Evolutionary conservation across 2,888 invertebrate species (phyloP).

Genomic region (Temnothorax rugatulus): DNA sequence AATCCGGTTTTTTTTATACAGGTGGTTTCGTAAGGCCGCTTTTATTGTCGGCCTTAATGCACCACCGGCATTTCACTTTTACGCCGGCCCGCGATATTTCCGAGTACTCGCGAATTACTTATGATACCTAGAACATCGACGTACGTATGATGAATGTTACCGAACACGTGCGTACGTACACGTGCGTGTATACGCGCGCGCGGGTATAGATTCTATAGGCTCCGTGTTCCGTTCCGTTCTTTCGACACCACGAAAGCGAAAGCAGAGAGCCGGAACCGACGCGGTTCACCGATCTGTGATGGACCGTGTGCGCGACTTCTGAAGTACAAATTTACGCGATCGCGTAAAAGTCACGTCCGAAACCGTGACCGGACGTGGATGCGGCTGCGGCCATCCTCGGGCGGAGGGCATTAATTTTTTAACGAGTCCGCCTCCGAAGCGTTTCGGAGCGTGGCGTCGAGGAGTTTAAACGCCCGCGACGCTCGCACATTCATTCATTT

Average conservation of each 20-base stretch:
- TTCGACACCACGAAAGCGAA: conserved; percentile 52
- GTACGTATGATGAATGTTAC: background rate
- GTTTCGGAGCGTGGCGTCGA: background rate
- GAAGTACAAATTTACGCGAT: background rate
- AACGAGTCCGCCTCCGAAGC: background rate
- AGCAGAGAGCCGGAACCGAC: conserved; percentile 47
- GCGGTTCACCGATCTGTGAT: conserved; percentile 42
- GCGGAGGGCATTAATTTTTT: background rate
- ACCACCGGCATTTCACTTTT: conserved; percentile 22
- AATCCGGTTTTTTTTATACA: background rate
- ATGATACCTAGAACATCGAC: background rate
- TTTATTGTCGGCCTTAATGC: background rate
- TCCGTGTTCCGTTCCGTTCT: conserved; percentile 39
- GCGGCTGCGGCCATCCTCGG: background rate
- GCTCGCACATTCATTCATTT: background rate
- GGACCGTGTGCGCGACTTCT: background rate
- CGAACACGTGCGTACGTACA: background rate
- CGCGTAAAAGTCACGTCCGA: background rate
- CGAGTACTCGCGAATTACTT: conserved; percentile 16
- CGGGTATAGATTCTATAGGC: background rate
- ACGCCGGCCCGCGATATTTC: background rate
- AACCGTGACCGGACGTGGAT: background rate
- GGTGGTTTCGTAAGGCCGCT: conserved; percentile 11
- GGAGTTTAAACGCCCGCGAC: background rate
- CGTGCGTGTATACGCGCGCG: background rate